Evolutionary conservation across 2,888 invertebrate species (phyloP).

Genomic region (Pachydiplax longipennis): DNA sequence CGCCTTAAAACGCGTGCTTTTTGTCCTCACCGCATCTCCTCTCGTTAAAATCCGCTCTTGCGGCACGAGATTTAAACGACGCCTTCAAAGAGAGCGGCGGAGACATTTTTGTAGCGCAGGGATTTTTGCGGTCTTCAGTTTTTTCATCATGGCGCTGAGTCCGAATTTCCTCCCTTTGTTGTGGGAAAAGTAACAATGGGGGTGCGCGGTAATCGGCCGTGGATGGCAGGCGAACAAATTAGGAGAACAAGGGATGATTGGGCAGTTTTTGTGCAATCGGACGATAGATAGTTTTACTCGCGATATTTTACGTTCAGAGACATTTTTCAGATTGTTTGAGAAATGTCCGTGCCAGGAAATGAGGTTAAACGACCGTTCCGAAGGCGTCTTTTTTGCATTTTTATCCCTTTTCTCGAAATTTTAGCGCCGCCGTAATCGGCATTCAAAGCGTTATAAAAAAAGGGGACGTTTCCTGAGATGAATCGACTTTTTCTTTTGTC

Average conservation of each 20-base stretch:
- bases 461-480: background rate
- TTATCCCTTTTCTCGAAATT: too few species aligned
- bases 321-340: background rate
- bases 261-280: background rate
- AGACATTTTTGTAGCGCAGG: slow-evolving; percentile 14
- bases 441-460: background rate
- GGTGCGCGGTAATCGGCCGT: background rate
- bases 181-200: background rate
- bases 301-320: background rate
- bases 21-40: background rate
- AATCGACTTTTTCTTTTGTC: background rate
- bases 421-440: too few species aligned
- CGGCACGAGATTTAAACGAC: slow-evolving; percentile 7
- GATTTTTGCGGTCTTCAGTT: slow-evolving; percentile 29
- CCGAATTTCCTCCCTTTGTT: slow-evolving; percentile 21
- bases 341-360: too few species aligned
- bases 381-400: too few species aligned
- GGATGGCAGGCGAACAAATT: background rate
- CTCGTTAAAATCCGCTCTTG: background rate
- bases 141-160: background rate
- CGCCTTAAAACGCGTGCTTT: too few species aligned
- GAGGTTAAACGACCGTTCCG: too few species aligned
- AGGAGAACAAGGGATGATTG: background rate
- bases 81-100: slow-evolving; percentile 17
- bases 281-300: background rate